Evolutionary conservation across 2,888 invertebrate species (phyloP), one percentile per base, ranked within the genome.

Genomic region (Dusona sp.): DNA sequence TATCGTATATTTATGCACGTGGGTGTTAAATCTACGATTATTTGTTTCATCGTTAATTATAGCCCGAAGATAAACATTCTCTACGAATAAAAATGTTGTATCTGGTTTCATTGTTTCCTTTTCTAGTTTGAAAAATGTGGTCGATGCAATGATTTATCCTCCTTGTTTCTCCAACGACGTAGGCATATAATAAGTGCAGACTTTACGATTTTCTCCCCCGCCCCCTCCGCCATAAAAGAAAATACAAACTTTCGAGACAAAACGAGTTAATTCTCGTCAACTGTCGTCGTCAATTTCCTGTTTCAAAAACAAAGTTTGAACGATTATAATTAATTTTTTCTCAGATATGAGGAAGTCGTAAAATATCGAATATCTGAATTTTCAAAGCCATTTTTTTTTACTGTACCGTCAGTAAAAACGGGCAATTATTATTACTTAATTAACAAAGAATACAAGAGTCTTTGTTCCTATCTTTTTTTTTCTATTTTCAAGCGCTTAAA

Each of bases 11-110:
- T 54, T 85, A 86, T 83, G 84, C 89, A 84, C 73, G 83, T 88
- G 86, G 88, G 82, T 89, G 87, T 88, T 87, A 89, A 89, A 89
- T 84, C 89, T 89, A 88, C 80, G 86, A 77, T 84, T 86, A 85
- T 67, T 84, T 81, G 78, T 81, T 83, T 83, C 83, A 79, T 86
- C 74, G 80, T 88, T 80, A 83, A 86, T 88, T 87, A 88, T 89
- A 89, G 89, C 88, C 88, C 86, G 85, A 88, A 84, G 83, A 83
- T 83, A 83, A 81, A 86, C 84, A 72, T 85, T 72, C 4, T 73
- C 84, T 88, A 88, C 78, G 74, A 87, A 85, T 84, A 81, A 87
- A 88, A 87, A 87, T 82, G 79, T 48, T 80, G 54, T 83, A 74
- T 48, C 70, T 82, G 29, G 29, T 74, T 79, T 78, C 68, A 80